Percentiles rank a stretch among this genome's conserved stretches.
phyloP scores from a whole-genome alignment of 2,113 vertebrate species.

The Thalassarche chlororhynchos region DNA sequence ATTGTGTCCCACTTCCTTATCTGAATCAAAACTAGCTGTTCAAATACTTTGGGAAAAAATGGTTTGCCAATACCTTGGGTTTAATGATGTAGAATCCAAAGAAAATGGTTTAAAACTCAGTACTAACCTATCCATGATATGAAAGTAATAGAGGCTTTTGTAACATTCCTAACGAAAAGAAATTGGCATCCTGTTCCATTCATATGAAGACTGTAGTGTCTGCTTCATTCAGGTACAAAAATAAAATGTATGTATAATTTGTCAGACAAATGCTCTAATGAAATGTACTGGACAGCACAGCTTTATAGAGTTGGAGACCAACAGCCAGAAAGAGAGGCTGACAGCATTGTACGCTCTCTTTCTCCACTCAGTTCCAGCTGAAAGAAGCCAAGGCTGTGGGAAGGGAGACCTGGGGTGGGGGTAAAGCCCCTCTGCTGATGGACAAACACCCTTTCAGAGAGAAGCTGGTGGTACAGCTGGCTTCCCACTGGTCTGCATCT shows the following conservation, averaged over 20 bases:
- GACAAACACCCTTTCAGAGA: background rate
- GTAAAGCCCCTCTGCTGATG: background rate
- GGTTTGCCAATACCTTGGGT: background rate
- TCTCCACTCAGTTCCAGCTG: background rate
- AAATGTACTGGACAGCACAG: background rate
- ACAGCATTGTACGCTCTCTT: fast-evolving
- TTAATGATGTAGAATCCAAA: background rate
- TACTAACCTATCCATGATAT: background rate
- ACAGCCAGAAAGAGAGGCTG: background rate
- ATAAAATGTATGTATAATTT: background rate
- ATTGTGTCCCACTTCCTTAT: background rate
- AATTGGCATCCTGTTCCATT: background rate
- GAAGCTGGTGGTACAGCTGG: background rate
- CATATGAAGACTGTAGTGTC: background rate
- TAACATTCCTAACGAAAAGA: background rate
- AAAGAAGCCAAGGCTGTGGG: background rate
- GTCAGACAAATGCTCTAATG: background rate
- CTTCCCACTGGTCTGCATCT: background rate
- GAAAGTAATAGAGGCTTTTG: background rate
- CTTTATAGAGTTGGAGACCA: background rate
- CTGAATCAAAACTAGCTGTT: background rate
- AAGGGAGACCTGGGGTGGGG: background rate
- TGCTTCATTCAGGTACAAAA: background rate
- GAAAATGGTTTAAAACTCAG: background rate
- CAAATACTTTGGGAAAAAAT: background rate